A percentile compares a stretch with the other conserved stretches of the same genome.
These are phyloP conservation scores for Lasioglossum villosulum DNA, from an alignment of 2,888 invertebrate genomes.

Conservation along the genomic window DNA sequence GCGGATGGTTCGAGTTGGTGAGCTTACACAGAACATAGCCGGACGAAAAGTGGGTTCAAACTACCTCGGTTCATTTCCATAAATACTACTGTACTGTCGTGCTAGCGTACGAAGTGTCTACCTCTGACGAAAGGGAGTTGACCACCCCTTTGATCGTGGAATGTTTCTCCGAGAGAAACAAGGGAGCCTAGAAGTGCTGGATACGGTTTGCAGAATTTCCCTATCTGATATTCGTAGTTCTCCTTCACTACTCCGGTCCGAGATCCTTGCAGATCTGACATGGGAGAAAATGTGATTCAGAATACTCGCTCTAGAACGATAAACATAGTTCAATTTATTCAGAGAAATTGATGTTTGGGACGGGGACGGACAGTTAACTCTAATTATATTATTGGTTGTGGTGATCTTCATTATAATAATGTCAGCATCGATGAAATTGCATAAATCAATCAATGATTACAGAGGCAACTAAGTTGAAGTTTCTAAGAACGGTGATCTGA, in stretches of 20 bases:
- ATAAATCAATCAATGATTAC: too few relatives aligned
- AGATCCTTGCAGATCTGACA: neutral
- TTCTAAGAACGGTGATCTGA: too few relatives aligned
- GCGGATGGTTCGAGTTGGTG: conserved; percentile 20
- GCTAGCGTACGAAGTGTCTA: conserved; percentile 69
- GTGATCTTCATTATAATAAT: too few relatives aligned
- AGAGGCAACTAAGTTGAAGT: too few relatives aligned
- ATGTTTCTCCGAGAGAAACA: conserved; percentile 18
- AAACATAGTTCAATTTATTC: conserved; percentile 20
- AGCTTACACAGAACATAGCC: conserved; percentile 38
- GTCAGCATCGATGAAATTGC: too few relatives aligned
- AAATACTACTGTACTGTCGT: conserved; percentile 77
- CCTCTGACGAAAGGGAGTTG: conserved; percentile 49
- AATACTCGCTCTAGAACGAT: neutral
- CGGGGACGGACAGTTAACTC: neutral
- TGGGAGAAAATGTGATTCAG: neutral
- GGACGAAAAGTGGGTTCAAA: conserved; percentile 74
- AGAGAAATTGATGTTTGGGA: neutral
- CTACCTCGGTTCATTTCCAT: conserved; percentile 80
- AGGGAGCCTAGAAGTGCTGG: conserved; percentile 25
- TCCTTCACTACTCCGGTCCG: neutral
- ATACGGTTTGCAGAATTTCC: conserved; percentile 23
- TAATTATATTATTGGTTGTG: neutral
- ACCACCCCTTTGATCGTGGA: conserved; percentile 34
- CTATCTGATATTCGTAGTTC: conserved; percentile 36